Evolutionary conservation across 2,113 vertebrate species (phyloP).

Genomic region (Lagenorhynchus albirostris): DNA sequence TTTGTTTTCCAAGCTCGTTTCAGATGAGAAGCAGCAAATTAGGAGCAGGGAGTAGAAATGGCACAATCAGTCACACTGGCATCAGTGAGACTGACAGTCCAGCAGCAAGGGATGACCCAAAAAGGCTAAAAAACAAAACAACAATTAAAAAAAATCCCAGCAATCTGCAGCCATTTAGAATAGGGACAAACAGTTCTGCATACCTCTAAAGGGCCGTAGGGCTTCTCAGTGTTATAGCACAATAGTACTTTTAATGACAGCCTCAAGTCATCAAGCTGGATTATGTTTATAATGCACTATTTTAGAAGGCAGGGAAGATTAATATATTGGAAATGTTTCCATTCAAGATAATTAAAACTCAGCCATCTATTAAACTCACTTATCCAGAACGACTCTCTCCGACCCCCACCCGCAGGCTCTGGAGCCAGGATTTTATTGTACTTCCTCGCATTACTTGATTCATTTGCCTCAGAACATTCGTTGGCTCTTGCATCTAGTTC

Average conservation of each 20-base stretch:
- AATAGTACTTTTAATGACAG: slow-evolving; percentile 19
- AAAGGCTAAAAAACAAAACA: background rate
- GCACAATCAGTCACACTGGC: background rate
- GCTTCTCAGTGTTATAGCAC: background rate
- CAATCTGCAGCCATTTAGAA: slow-evolving; percentile 50
- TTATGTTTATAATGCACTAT: slow-evolving; percentile 31
- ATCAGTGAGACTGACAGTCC: background rate
- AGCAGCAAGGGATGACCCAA: background rate
- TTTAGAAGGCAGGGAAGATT: slow-evolving; percentile 25
- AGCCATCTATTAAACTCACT: slow-evolving; percentile 60
- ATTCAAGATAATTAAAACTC: slow-evolving; percentile 55
- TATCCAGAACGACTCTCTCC: slow-evolving; percentile 30
- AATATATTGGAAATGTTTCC: slow-evolving; percentile 51
- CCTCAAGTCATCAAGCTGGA: background rate
- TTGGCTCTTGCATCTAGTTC: slow-evolving; percentile 52
- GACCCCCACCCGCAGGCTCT: background rate
- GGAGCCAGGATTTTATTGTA: slow-evolving; percentile 41
- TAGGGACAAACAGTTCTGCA: slow-evolving; percentile 45
- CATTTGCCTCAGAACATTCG: slow-evolving; percentile 40
- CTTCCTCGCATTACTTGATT: slow-evolving; percentile 40
- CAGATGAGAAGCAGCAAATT: slow-evolving; percentile 10
- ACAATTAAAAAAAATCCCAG: background rate
- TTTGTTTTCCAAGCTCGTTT: slow-evolving; percentile 26
- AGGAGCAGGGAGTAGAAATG: background rate
- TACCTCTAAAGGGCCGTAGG: background rate